A percentile compares a stretch with the other conserved stretches of the same genome.
Conservation (phyloP, 2,797 vertebrate genomes). For the Sebastes hopkinsi region DNA sequence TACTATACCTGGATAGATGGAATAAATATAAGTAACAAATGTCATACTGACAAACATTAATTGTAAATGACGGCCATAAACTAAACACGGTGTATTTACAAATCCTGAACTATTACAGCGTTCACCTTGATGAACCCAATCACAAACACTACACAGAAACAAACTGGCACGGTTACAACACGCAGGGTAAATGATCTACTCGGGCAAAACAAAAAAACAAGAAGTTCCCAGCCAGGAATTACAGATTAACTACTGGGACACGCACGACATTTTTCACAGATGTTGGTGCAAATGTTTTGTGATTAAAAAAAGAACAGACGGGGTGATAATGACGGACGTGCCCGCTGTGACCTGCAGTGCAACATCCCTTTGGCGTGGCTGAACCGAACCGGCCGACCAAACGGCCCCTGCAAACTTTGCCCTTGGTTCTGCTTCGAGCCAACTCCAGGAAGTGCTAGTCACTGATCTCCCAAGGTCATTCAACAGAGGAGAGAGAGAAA, state of each 20-base stretch:
- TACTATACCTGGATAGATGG: not conserved
- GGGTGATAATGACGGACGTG: conserved; percentile 14
- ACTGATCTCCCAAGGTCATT: conserved; percentile 95
- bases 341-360: conserved; percentile 11
- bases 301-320: conserved; percentile 12
- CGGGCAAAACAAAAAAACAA: conserved; percentile 71
- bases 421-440: conserved; percentile 85
- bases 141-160: conserved; percentile 57
- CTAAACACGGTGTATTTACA: conserved; percentile 9
- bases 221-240: conserved; percentile 69
- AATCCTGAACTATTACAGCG: conserved; percentile 15
- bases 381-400: conserved; percentile 23
- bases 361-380: conserved; percentile 32
- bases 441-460: conserved; percentile 88
- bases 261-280: conserved; percentile 30
- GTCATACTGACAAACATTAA: not conserved
- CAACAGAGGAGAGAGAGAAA: conserved; percentile 73
- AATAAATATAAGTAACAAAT: conserved; percentile 26
- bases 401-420: conserved; percentile 85
- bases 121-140: conserved; percentile 40
- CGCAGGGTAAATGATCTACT: conserved; percentile 82
- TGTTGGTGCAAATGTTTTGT: conserved; percentile 33
- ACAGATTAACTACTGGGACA: conserved; percentile 77
- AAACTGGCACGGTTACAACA: conserved; percentile 52
- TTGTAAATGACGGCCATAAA: conserved; percentile 31